Percentiles rank a stretch among this genome's conserved stretches.
Evolutionary conservation across 2,113 vertebrate species (phyloP).

Genomic region (Dipodomys stephensi): DNA sequence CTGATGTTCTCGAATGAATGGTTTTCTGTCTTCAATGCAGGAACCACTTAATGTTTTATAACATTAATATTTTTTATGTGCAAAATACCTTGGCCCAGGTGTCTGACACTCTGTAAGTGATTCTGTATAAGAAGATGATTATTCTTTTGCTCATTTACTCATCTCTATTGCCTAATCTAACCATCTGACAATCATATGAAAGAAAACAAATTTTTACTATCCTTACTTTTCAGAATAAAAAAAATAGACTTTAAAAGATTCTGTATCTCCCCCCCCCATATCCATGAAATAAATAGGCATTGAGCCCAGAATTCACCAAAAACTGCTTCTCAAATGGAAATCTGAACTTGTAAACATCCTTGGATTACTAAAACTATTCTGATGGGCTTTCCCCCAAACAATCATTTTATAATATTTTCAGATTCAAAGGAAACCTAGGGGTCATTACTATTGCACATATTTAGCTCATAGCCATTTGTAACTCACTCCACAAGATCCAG

Average conservation of each 20-base stretch:
- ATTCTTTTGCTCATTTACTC: neutral
- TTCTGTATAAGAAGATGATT: neutral
- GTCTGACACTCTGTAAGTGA: neutral
- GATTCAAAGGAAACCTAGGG: slow-evolving; percentile 13
- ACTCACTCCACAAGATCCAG: neutral
- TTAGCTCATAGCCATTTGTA: neutral
- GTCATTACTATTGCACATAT: neutral
- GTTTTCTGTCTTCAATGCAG: neutral
- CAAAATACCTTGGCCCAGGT: neutral
- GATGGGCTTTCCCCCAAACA: neutral
- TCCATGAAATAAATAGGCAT: neutral
- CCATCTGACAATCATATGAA: neutral
- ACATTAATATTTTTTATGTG: neutral
- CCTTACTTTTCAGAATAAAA: slow-evolving; percentile 19
- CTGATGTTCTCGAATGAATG: neutral
- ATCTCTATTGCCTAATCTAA: neutral
- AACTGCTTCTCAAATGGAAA: neutral
- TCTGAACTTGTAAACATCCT: slow-evolving; percentile 32
- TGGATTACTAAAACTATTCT: neutral
- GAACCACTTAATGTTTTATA: neutral
- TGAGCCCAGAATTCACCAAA: neutral
- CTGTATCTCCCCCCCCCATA: slow-evolving; percentile 16
- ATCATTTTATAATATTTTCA: neutral
- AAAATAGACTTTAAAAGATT: neutral
- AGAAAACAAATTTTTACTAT: neutral